Conservation (phyloP, 2,797 vertebrate species). For the Cirrhinus molitorella region DNA sequence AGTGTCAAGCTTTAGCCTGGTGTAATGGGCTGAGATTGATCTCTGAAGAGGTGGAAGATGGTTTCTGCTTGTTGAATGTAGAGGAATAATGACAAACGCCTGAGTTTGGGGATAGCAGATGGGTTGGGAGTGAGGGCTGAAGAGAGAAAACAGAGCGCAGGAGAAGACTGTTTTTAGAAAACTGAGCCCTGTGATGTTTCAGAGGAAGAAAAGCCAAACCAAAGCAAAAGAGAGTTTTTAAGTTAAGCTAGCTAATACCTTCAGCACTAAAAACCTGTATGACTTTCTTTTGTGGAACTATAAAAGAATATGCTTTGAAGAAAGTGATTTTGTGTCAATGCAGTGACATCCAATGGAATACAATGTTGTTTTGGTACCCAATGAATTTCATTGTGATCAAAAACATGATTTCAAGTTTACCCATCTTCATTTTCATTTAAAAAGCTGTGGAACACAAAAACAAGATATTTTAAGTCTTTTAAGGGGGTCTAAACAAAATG, state of each 20-base stretch:
- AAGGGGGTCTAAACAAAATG: background rate
- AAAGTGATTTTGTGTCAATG: background rate
- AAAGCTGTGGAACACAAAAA: background rate
- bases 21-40: constrained; percentile 2
- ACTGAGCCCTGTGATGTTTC: background rate
- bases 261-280: background rate
- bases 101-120: background rate
- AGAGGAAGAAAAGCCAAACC: background rate
- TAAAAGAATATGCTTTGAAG: background rate
- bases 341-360: background rate
- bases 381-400: background rate
- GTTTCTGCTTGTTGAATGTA: background rate
- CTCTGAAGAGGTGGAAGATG: background rate
- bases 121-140: background rate
- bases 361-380: background rate
- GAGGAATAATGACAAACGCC: background rate
- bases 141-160: background rate
- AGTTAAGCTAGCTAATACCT: background rate
- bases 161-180: background rate
- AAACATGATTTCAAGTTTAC: background rate
- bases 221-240: background rate
- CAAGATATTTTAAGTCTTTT: background rate
- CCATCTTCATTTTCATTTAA: background rate
- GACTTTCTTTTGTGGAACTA: background rate
- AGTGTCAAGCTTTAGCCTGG: background rate